Conservation (phyloP, 1,140 invertebrate species). For the Drosophila pseudoananassae region DNA sequence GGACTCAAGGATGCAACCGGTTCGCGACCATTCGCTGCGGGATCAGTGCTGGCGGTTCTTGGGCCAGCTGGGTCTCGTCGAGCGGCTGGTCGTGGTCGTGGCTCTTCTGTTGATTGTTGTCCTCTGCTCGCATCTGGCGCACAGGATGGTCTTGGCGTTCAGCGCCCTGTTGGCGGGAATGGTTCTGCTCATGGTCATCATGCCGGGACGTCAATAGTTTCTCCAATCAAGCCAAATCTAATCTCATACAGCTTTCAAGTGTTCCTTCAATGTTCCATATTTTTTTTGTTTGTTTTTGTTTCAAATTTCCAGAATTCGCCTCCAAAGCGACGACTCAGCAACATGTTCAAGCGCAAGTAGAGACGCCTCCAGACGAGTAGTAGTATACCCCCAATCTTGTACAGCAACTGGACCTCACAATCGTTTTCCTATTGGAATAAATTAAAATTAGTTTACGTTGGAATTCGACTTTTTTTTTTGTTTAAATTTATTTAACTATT, state of each 20-base stretch:
- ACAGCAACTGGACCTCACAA: background rate
- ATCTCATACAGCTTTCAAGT: background rate
- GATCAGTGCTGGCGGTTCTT: background rate
- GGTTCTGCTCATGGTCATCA: background rate
- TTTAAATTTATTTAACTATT: background rate
- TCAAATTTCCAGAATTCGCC: slow-evolving; percentile 74
- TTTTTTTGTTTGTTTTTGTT: background rate
- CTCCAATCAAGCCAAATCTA: slow-evolving; percentile 5
- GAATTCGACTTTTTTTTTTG: background rate
- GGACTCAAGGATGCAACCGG: background rate
- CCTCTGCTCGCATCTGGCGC: slow-evolving; percentile 3
- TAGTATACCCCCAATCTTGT: background rate
- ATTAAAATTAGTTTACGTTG: background rate
- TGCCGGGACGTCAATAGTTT: background rate
- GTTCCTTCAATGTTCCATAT: background rate
- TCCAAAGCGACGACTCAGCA: slow-evolving; percentile 78
- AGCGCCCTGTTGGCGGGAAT: background rate
- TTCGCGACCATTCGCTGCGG: slow-evolving; percentile 5
- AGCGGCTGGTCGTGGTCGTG: slow-evolving; percentile 4
- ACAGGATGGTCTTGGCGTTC: background rate
- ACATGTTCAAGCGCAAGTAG: slow-evolving; percentile 79
- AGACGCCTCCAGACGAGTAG: slow-evolving; percentile 1
- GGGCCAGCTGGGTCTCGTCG: background rate
- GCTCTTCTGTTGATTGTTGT: background rate
- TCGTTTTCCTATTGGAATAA: background rate